Evolutionary conservation across 1,140 invertebrate genomes (phyloP), one percentile per base, ranked within the genome.

Genomic region (Pseudomyrmex cubaensis): DNA sequence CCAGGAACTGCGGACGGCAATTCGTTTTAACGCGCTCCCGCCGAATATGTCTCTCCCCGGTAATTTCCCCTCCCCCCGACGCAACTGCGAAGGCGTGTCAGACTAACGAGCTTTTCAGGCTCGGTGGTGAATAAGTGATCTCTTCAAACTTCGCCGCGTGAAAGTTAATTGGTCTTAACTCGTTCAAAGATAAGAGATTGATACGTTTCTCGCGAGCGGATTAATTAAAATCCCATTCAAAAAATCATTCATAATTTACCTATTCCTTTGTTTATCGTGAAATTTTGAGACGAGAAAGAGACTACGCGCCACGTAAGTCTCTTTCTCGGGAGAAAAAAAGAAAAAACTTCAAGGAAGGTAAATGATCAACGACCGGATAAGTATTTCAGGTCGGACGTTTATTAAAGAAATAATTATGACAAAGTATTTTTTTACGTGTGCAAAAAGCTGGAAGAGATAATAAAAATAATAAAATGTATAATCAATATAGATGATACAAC

Each of bases 1-100:
- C 35, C 4, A 7, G 35, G 5, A 35, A 57, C 63, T 67, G 62
- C 75, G 35, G 52, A 77, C 56, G 22, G 75, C 62, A 46, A 77
- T 77, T 77, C 75, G 75, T 77, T 77, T 35, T 77, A 77, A 77
- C 62, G 17, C 48, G 62, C 17, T 77, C 56, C 35, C 62, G 35
- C 62, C 50, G 52, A 77, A 77, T 77, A 46, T 46, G 62, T 77
- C 62, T 35, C 35, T 35, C 50, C 50, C 25, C 50, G 17, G 9
- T 56, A 77, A 77, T 77, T 77, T 67, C 46, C 67, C 17, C 22
- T 22, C 35, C 50, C 50, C 57, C 25, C 35, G 20, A 20, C 20
- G 50, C 50, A 12, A 35, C 35, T 15, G 54, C 75, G 50, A 66
- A 66, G 22, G 25, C 62, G 75, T 46, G 44, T 20, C 75, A n/a